Conservation (phyloP, 2,888 invertebrate genomes). For the Eilema caniola region DNA sequence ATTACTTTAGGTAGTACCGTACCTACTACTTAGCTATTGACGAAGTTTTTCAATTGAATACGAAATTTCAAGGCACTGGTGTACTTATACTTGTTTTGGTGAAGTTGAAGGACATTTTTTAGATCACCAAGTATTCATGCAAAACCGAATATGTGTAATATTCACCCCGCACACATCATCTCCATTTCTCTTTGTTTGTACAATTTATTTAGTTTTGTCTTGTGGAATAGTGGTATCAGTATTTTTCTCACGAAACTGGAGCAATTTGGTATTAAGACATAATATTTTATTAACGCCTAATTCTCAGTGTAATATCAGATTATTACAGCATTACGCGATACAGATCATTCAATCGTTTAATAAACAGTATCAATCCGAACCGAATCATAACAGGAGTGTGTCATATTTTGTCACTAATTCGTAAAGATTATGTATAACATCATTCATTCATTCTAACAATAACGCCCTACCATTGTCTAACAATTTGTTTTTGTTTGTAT, state of each 20-base stretch:
- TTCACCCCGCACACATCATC: slow-evolving; percentile 4
- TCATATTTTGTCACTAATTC: background rate
- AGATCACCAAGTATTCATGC: background rate
- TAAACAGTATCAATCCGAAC: slow-evolving; percentile 6
- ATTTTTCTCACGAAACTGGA: slow-evolving; percentile 16
- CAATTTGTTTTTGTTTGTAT: too few relatives aligned
- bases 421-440: background rate
- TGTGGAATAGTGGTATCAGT: background rate
- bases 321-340: slow-evolving; percentile 3
- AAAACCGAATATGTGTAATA: background rate
- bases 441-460: too few relatives aligned
- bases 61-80: too few relatives aligned
- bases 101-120: background rate
- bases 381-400: slow-evolving; percentile 8
- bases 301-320: slow-evolving; percentile 9
- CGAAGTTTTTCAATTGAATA: too few relatives aligned
- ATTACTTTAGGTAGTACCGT: too few relatives aligned
- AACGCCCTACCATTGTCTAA: too few relatives aligned
- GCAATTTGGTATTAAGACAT: slow-evolving; percentile 1
- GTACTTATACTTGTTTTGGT: too few relatives aligned
- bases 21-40: too few relatives aligned
- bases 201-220: background rate
- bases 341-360: slow-evolving; percentile 13
- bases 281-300: slow-evolving; percentile 20
- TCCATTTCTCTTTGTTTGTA: slow-evolving; percentile 1